Conservation (phyloP, 1,140 invertebrate genomes). For the Drosophila novamexicana region DNA sequence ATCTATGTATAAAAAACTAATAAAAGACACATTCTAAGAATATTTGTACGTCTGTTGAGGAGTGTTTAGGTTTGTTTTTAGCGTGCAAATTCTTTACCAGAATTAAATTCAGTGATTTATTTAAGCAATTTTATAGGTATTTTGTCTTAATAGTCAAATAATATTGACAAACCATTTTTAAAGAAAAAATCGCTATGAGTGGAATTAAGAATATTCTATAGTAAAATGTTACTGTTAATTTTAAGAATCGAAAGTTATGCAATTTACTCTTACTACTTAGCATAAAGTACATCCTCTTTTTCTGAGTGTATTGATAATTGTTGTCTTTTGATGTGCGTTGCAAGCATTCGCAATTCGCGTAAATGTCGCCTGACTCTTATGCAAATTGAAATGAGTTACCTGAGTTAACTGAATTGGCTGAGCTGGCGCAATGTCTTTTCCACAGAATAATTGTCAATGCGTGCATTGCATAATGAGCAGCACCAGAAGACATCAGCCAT, state of each 20-base stretch:
- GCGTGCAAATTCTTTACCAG: too few relatives aligned
- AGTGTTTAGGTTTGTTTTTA: too few relatives aligned
- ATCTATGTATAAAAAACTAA: too few relatives aligned
- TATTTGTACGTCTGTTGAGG: too few relatives aligned
- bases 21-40: too few relatives aligned
- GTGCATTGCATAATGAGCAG: constrained; percentile 73
- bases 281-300: background rate
- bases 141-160: background rate
- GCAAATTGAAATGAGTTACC: constrained; percentile 78
- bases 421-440: constrained; percentile 68
- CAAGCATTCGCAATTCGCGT: constrained; percentile 26
- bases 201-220: too few relatives aligned
- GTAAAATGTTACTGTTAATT: too few relatives aligned
- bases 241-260: background rate
- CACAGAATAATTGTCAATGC: constrained; percentile 78
- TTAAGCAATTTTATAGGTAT: background rate
- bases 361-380: constrained; percentile 63
- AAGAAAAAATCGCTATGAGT: background rate
- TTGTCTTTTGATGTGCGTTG: constrained; percentile 36
- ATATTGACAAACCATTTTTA: background rate
- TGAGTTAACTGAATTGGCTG: constrained; percentile 7
- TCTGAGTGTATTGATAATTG: constrained; percentile 20
- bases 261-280: background rate
- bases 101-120: too few relatives aligned
- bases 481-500: constrained; percentile 32